Evolutionary conservation across 2,797 vertebrate species (phyloP), one percentile per base, ranked within the genome.

Genomic region (Poeciliopsis presidionis): DNA sequence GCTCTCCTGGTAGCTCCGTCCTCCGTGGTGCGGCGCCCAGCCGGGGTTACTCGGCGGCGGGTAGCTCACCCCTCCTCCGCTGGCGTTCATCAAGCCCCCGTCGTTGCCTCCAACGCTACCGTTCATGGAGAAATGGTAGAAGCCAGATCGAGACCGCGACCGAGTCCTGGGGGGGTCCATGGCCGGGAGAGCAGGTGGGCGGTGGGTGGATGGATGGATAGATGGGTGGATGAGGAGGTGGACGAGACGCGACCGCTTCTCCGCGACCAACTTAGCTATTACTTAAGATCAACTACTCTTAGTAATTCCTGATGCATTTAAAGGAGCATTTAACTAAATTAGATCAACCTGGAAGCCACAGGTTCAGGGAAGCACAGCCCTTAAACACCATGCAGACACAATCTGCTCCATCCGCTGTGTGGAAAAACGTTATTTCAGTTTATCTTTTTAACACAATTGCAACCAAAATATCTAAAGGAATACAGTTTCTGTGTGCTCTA

Each of bases 151-250:
- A 83, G 95, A 95, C 72, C 96, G 94, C 30, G 96, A 96, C 67
- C 96, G 95, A 82, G 96, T 96, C 93, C 95, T 95, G 77, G 95
- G 95, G 88, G 95, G 95, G 89, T 96, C 94, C 93, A 93, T 94
- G 87, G 84, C 88, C 53, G 86, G 86, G 89, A 83, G 85, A 87
- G 78, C 81, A 84, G 77, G 91, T 87, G 59, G 88, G 90, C 72
- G 90, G 84, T 85, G 86, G 88, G 83, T 81, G 90, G 88, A 89
- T 85, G 87, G 87, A 80, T 80, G 89, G 85, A 33, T 33, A 2
- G 33, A 79, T 79, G 89, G 84, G 89, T 88, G 83, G 81, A 82
- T 76, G 77, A 36, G 16, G 85, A 88, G 59, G 85, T 77, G 78
- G 79, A 87, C 73, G 80, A 84, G 84, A 72, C 79, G 88, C 78